Base-by-base conservation (phyloP, 35 echinoderm and acorn worm species). In the Chiridota heheva region DNA sequence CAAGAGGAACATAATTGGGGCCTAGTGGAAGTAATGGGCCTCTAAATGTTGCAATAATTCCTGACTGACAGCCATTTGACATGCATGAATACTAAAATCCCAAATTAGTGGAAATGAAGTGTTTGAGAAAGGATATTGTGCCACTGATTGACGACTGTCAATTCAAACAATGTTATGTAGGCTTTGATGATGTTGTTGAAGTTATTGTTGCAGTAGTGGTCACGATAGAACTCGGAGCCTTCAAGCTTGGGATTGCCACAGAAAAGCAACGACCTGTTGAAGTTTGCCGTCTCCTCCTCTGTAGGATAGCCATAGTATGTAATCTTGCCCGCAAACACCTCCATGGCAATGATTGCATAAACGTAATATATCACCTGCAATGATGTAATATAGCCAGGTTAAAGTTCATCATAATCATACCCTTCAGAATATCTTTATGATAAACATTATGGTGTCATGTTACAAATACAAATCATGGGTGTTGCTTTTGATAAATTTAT, bases 71-170 rank as follows among this genome's bases (percentile, higher is more conserved):
- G n/a, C n/a, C n/a, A n/a, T n/a, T n/a, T n/a, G n/a, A n/a, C n/a
- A n/a, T n/a, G n/a, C n/a, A n/a, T n/a, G n/a, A n/a, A n/a, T n/a
- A n/a, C n/a, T n/a, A n/a, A n/a, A n/a, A n/a, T n/a, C n/a, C n/a
- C n/a, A n/a, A n/a, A n/a, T n/a, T n/a, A n/a, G n/a, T n/a, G n/a
- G n/a, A n/a, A n/a, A n/a, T n/a, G n/a, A n/a, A n/a, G n/a, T n/a
- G n/a, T n/a, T n/a, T n/a, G n/a, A n/a, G n/a, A 88, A 98, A 98
- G 95, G 95, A 98, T 98, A 98, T 98, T 76, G 89, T 98, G 95
- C 95, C 95, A 98, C 48, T 98, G 95, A 55, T 98, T 98, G 58
- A 98, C 95, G 25, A 98, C 67, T 34, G 82, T 98, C 26, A 98
- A 81, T 73, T 98, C 89, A 67, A 98, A 87, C 28, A 98, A 81